These are phyloP conservation scores for Hyperopisus bebe DNA, from an alignment of 2,113 vertebrate genomes.

Conservation along the genomic window DNA sequence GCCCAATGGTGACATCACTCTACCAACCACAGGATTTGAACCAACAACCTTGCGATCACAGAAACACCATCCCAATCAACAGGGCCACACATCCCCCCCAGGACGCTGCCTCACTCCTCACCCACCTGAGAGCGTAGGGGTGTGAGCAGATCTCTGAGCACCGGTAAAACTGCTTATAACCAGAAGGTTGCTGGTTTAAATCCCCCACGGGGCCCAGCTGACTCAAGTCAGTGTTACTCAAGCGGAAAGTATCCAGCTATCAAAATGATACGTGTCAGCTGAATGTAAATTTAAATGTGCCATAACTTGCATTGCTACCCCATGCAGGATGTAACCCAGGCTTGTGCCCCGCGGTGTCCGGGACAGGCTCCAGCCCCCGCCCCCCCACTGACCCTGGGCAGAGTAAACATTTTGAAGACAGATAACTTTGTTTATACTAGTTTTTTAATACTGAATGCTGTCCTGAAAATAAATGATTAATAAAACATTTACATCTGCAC, in stretches of 20 bases:
- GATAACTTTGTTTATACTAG: neutral
- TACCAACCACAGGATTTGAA: neutral
- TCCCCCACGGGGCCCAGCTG: neutral
- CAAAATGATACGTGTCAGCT: neutral
- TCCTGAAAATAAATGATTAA: neutral
- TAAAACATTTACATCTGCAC: neutral
- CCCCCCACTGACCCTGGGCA: neutral
- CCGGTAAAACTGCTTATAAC: neutral
- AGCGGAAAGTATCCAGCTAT: neutral
- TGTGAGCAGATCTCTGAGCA: neutral
- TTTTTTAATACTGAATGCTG: neutral
- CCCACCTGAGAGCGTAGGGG: neutral
- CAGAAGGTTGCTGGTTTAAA: neutral
- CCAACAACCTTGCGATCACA: neutral
- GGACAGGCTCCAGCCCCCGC: neutral
- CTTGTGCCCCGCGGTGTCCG: neutral
- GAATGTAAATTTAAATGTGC: slow-evolving; percentile 8
- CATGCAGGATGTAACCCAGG: neutral
- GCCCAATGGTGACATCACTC: neutral
- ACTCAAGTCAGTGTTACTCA: neutral
- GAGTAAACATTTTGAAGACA: neutral
- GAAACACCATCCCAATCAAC: neutral
- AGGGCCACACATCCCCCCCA: neutral
- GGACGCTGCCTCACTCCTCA: neutral
- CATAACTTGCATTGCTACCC: neutral